Percentiles rank a stretch among this genome's conserved stretches.
Evolutionary conservation across 1,140 invertebrate species (phyloP).

Genomic region (Pachyrhynchus sulphureomaculatus): DNA sequence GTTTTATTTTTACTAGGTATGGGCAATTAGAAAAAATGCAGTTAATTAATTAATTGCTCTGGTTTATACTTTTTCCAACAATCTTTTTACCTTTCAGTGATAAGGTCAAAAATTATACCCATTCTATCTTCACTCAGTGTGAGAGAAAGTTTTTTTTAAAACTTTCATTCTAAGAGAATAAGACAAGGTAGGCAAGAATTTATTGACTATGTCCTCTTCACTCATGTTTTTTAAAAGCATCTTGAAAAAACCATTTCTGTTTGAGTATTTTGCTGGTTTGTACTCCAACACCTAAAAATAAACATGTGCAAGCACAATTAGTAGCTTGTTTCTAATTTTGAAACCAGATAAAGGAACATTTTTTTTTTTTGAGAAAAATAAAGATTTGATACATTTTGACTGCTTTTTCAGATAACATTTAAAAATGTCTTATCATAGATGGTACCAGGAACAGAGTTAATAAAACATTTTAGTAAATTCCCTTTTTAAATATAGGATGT

Average conservation of each 20-base stretch:
- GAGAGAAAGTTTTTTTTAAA: constrained; percentile 7
- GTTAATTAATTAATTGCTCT: background rate
- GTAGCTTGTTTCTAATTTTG: no score
- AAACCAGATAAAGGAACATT: no score
- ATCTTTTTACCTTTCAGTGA: constrained; percentile 9
- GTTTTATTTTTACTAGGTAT: background rate
- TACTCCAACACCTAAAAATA: constrained; percentile 9
- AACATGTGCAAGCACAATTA: no score
- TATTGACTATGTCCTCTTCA: no score
- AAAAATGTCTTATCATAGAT: no score
- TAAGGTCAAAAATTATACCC: constrained; percentile 6
- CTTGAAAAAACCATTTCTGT: constrained; percentile 19
- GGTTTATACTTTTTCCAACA: background rate
- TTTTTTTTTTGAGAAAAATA: no score
- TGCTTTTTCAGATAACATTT: no score
- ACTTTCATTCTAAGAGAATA: constrained; percentile 10
- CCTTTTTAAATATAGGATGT: no score
- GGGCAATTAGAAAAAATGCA: background rate
- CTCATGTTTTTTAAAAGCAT: constrained; percentile 2
- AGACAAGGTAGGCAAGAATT: no score
- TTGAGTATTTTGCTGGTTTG: constrained; percentile 13
- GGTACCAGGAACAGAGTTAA: no score
- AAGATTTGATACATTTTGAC: no score
- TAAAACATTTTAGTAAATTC: no score
- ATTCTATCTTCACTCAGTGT: constrained; percentile 4